These are phyloP conservation scores for Hippoglossus hippoglossus DNA, from an alignment of 2,797 vertebrate species.

Conservation along the genomic window DNA sequence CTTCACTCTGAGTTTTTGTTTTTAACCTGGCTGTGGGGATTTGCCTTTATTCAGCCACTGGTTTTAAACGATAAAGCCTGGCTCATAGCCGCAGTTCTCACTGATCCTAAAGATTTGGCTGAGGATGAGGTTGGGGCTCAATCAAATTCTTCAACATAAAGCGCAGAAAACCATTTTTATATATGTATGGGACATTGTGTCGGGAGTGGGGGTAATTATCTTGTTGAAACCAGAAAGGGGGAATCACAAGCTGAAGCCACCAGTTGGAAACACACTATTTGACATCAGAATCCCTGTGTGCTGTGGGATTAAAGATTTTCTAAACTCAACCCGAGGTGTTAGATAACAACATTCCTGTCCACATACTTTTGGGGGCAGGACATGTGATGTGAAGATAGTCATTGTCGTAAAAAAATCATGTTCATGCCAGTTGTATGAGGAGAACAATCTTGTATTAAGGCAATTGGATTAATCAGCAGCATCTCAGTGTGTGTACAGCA, in stretches of 20 bases:
- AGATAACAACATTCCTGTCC: not conserved
- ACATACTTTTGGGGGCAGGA: not conserved
- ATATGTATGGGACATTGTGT: not conserved
- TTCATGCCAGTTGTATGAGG: not conserved
- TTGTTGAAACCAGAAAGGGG: not conserved
- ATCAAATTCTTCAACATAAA: not conserved
- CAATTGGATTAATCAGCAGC: constrained; percentile 31
- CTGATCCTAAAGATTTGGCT: not conserved
- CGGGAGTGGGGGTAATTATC: not conserved
- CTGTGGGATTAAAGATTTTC: not conserved
- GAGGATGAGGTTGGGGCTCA: not conserved
- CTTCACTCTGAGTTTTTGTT: not conserved
- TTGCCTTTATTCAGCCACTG: not conserved
- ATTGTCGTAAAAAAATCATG: not conserved
- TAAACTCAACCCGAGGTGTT: not conserved
- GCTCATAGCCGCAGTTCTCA: constrained; percentile 1
- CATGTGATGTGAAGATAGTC: not conserved
- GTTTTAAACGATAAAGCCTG: not conserved
- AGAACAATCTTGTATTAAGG: constrained; percentile 21
- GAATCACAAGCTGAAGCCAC: not conserved
- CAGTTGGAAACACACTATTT: not conserved
- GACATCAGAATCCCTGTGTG: not conserved
- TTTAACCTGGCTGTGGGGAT: not conserved
- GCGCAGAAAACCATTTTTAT: not conserved
- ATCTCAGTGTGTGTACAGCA: constrained; percentile 21